Evolutionary conservation across 2,888 invertebrate genomes (phyloP).

Genomic region (Alentia gelatinosa): DNA sequence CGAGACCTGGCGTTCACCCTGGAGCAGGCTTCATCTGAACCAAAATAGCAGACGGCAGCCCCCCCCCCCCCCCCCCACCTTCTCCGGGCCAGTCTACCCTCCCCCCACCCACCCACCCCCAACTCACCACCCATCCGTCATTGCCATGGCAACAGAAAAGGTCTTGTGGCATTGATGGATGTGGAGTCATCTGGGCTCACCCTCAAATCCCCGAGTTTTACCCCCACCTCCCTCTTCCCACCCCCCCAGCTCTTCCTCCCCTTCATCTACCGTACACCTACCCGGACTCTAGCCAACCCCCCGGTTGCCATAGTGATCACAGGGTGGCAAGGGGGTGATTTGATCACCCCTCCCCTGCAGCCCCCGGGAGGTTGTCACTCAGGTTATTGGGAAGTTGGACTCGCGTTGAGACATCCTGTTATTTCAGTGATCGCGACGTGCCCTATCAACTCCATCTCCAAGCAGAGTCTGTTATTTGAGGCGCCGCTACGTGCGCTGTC

Average conservation of each 20-base stretch:
- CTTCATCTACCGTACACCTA: background rate
- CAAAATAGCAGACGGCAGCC: background rate
- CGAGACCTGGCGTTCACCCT: background rate
- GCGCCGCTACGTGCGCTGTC: background rate
- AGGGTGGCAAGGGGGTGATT: background rate
- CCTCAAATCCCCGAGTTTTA: slow-evolving; percentile 45
- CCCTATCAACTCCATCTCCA: background rate
- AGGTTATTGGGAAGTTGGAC: background rate
- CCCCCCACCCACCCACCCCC: background rate
- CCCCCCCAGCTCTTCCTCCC: background rate
- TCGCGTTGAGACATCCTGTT: background rate
- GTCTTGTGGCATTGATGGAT: slow-evolving; percentile 48
- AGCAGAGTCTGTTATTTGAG: background rate
- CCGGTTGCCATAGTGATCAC: slow-evolving; percentile 33
- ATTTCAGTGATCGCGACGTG: background rate
- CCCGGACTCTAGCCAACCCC: background rate
- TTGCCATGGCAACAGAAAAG: slow-evolving; percentile 53
- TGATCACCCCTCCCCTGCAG: background rate
- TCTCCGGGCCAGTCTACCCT: background rate
- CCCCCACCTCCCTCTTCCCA: background rate
- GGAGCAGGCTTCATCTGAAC: background rate
- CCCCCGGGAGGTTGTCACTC: background rate
- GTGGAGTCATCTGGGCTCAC: slow-evolving; percentile 39
- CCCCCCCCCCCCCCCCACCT: background rate
- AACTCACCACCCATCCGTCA: slow-evolving; percentile 15